Percentiles rank a stretch among this genome's conserved stretches.
Conservation (phyloP, 2,113 vertebrate species). For the Carassius carassius region DNA sequence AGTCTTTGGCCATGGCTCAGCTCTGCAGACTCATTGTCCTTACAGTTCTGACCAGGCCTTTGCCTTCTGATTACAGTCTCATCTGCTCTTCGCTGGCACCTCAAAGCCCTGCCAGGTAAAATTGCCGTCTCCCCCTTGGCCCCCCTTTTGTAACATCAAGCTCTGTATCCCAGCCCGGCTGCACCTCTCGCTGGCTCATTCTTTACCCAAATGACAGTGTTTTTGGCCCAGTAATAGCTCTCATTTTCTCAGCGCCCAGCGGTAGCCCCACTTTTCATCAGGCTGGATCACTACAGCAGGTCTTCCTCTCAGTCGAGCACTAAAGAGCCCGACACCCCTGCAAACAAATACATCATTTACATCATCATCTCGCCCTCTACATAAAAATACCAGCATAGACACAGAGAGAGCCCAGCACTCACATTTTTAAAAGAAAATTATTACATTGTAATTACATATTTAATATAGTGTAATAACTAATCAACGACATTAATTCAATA, state of each 20-base stretch:
- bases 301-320: neutral
- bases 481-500: neutral
- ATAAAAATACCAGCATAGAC: conserved; percentile 31
- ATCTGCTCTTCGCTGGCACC: conserved; percentile 26
- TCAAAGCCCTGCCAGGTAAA: conserved; percentile 52
- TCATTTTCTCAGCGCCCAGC: conserved; percentile 59
- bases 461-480: neutral
- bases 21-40: neutral
- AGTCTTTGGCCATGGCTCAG: conserved; percentile 23
- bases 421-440: neutral
- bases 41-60: conserved; percentile 22
- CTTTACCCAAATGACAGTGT: conserved; percentile 63
- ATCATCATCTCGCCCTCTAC: conserved; percentile 2
- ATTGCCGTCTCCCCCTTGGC: conserved; percentile 45
- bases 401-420: neutral
- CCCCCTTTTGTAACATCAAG: conserved; percentile 51
- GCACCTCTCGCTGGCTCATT: conserved; percentile 49
- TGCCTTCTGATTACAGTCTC: conserved; percentile 49
- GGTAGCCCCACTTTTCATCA: conserved; percentile 60
- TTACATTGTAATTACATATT: neutral
- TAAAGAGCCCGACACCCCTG: conserved; percentile 20
- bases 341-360: conserved; percentile 35
- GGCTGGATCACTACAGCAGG: conserved; percentile 47
- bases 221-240: conserved; percentile 61
- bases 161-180: conserved; percentile 46